These are phyloP conservation scores for Cerastis leucographa DNA, from an alignment of 2,888 invertebrate genomes.

Conservation along the genomic window DNA sequence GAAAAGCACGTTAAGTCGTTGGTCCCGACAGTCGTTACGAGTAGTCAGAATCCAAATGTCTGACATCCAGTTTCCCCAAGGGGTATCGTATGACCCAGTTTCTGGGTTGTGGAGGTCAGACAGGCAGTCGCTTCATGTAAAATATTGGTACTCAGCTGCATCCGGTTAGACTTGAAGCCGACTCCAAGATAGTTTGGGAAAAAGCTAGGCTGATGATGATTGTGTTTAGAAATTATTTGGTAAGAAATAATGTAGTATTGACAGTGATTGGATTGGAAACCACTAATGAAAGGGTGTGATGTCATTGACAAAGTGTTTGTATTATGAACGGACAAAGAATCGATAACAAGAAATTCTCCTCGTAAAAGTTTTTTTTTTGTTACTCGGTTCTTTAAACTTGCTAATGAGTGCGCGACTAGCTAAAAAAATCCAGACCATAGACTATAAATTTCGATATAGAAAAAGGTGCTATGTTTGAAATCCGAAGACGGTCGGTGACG, in stretches of 20 bases:
- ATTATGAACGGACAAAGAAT: not conserved
- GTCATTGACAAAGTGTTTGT: not conserved
- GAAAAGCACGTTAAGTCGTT: no score
- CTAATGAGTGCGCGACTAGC: constrained; percentile 15
- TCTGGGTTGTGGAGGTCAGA: no score
- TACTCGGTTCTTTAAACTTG: not conserved
- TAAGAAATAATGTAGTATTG: not conserved
- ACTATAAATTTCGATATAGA: constrained; percentile 19
- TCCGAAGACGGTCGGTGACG: constrained; percentile 44
- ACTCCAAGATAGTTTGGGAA: no score
- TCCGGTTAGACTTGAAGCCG: no score
- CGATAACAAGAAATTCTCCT: not conserved
- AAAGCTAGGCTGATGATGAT: no score
- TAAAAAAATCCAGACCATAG: constrained; percentile 13
- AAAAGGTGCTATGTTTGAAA: constrained; percentile 32
- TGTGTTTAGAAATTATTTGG: not conserved
- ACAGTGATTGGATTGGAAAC: not conserved
- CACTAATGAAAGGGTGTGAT: not conserved
- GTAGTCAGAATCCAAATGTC: no score
- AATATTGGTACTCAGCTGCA: no score
- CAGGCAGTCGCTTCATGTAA: no score
- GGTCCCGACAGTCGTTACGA: no score
- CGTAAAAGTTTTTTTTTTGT: not conserved
- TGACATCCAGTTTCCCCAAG: no score
- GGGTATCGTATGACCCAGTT: no score